phyloP scores from a whole-genome alignment of 2,113 vertebrate genomes.

The Malaclemys terrapin region DNA sequence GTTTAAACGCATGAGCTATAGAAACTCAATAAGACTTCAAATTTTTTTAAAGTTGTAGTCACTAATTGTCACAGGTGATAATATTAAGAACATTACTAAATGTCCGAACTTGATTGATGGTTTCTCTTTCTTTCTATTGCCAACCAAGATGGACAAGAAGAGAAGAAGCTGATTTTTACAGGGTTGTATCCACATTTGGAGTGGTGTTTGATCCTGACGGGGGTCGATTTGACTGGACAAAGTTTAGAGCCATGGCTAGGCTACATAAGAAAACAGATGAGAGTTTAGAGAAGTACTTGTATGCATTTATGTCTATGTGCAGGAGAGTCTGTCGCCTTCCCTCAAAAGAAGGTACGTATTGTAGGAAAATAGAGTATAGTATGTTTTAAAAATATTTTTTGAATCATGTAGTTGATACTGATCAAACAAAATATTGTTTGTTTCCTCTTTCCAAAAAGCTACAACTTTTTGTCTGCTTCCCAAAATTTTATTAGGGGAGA shows the following conservation, averaged over 20 bases:
- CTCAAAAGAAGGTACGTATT: conserved; percentile 88
- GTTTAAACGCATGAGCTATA: fast-evolving
- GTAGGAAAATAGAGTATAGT: not conserved
- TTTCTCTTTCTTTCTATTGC: not conserved
- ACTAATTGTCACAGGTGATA: not conserved
- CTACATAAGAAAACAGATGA: conserved; percentile 98
- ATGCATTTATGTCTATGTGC: conserved; percentile 97
- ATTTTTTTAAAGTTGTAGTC: not conserved
- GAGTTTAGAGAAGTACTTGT: conserved; percentile 97
- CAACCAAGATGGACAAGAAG: conserved; percentile 93
- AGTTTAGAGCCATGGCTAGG: conserved; percentile 97
- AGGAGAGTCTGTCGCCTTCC: conserved; percentile 95
- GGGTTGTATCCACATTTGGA: conserved; percentile 97
- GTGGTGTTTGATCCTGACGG: conserved; percentile 96
- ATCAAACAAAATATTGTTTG: not conserved
- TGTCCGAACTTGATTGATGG: not conserved
- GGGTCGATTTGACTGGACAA: conserved; percentile 96
- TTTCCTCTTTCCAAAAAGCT: not conserved
- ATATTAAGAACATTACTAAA: not conserved
- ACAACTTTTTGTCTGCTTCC: not conserved
- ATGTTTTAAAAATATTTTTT: not conserved
- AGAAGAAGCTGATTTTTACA: conserved; percentile 98
- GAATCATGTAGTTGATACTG: not conserved
- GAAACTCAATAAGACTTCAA: not conserved
- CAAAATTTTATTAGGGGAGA: not conserved